Evolutionary conservation across 2,797 vertebrate genomes (phyloP).

Genomic region (Carduelis carduelis): DNA sequence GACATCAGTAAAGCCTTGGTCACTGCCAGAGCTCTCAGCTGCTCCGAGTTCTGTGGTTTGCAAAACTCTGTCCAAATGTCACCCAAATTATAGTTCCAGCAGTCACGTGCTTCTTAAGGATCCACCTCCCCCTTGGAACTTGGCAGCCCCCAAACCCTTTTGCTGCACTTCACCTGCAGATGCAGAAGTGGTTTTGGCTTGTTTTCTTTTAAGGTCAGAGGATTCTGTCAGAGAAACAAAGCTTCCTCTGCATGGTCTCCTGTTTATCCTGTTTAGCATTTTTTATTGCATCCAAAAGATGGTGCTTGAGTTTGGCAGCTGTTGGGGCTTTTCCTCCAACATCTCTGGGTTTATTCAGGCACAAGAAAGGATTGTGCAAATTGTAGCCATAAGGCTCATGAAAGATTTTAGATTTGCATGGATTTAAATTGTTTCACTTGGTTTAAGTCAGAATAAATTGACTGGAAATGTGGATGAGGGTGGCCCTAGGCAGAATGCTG

Average conservation of each 20-base stretch:
- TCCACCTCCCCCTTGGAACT: background rate
- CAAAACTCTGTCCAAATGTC: background rate
- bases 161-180: background rate
- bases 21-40: background rate
- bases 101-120: background rate
- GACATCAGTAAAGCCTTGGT: background rate
- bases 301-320: background rate
- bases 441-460: background rate
- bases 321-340: background rate
- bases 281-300: background rate
- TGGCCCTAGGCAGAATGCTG: background rate
- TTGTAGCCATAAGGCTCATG: background rate
- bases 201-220: background rate
- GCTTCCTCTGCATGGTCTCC: background rate
- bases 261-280: background rate
- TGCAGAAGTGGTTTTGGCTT: background rate
- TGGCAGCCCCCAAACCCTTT: background rate
- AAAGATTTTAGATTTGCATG: background rate
- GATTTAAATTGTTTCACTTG: background rate
- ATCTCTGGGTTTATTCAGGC: background rate
- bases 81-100: fast-evolving
- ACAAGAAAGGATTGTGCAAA: background rate
- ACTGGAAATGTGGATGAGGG: background rate
- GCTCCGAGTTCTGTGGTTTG: background rate
- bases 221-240: background rate